Conservation (phyloP, 2,113 vertebrate genomes). For the Bambusicola thoracicus region DNA sequence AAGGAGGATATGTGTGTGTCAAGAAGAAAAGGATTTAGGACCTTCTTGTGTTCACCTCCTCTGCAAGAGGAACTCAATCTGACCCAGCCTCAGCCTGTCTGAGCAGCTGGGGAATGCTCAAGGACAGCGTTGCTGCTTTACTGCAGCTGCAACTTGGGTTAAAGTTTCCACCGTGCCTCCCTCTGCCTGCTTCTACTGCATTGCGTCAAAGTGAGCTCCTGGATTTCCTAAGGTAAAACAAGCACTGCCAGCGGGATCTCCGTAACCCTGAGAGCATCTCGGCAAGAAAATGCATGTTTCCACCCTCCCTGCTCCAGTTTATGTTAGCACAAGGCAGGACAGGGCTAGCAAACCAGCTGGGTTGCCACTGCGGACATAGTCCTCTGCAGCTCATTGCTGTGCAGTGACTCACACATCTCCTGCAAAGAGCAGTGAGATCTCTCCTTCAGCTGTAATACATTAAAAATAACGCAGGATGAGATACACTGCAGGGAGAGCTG, state of each 20-base stretch:
- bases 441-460: not conserved
- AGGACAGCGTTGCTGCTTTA: not conserved
- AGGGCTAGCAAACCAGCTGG: not conserved
- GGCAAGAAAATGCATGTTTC: accelerated
- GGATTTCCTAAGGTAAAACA: not conserved
- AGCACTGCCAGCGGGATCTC: not conserved
- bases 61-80: accelerated
- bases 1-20: accelerated
- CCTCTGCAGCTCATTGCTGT: not conserved
- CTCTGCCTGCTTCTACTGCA: slow-evolving; percentile 60
- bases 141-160: not conserved
- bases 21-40: not conserved
- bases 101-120: not conserved
- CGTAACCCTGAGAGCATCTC: accelerated
- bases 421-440: not conserved
- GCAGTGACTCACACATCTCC: not conserved
- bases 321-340: not conserved
- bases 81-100: accelerated
- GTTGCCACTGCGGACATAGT: accelerated
- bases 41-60: not conserved
- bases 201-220: slow-evolving; percentile 58
- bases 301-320: not conserved
- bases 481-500: accelerated
- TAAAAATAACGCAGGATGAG: not conserved
- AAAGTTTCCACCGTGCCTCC: not conserved